Conservation (phyloP, 2,888 invertebrate species). For the Metacarcinus magister region DNA sequence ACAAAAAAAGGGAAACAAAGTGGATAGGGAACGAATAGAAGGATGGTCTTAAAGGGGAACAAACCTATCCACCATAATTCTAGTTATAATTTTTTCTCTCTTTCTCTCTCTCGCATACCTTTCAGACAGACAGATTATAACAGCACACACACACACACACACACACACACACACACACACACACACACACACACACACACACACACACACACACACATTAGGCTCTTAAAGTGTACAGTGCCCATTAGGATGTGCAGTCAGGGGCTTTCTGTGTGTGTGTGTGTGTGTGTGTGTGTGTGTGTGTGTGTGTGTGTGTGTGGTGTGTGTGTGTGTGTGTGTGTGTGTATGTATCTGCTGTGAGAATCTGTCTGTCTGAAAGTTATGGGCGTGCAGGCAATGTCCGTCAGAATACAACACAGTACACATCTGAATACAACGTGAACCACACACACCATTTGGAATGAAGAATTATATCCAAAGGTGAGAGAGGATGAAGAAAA, state of each 20-base stretch:
- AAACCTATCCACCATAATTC: background rate
- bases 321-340: no score
- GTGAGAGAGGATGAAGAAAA: no score
- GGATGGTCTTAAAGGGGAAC: no score
- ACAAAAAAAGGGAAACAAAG: background rate
- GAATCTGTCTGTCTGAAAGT: no score
- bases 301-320: background rate
- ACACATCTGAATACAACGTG: no score
- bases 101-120: background rate
- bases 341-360: no score
- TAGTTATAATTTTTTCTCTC: background rate
- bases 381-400: no score
- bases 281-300: background rate
- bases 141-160: background rate
- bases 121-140: background rate
- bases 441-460: no score
- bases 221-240: background rate
- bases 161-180: slow-evolving; percentile 42
- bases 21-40: no score
- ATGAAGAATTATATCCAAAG: no score
- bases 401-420: no score
- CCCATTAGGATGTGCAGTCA: background rate
- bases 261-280: background rate
- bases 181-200: background rate
- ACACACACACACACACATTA: no score